Conservation (phyloP, 2,888 invertebrate species). For the Diachrysia chrysitis region DNA sequence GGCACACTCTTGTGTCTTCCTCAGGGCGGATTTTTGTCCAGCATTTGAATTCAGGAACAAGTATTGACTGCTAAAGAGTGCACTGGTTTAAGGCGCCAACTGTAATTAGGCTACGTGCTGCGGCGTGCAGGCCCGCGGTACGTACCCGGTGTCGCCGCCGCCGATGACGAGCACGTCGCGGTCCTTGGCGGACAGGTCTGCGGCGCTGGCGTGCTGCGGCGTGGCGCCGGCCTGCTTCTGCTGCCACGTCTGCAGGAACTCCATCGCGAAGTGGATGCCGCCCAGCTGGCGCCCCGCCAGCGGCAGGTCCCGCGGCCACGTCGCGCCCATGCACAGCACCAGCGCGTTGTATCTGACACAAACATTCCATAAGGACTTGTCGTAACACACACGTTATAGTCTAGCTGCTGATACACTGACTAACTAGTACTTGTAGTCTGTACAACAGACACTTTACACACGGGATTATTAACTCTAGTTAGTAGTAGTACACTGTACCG, state of each 20-base stretch:
- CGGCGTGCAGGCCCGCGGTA: background rate
- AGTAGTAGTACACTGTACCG: too few relatives aligned
- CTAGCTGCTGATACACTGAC: too few relatives aligned
- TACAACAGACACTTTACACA: too few relatives aligned
- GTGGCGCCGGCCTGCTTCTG: slow-evolving; percentile 95
- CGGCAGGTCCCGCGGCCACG: slow-evolving; percentile 98
- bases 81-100: too few relatives aligned
- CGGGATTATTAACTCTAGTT: too few relatives aligned
- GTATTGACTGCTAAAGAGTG: too few relatives aligned
- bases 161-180: slow-evolving; percentile 98
- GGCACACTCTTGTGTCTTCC: too few relatives aligned
- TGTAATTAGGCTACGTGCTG: too few relatives aligned
- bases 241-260: slow-evolving; percentile 98
- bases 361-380: background rate
- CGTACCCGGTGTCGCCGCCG: slow-evolving; percentile 94
- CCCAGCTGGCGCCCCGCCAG: slow-evolving; percentile 95
- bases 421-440: too few relatives aligned
- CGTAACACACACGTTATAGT: too few relatives aligned
- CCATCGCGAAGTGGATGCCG: slow-evolving; percentile 99
- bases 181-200: slow-evolving; percentile 94
- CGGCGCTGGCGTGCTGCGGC: slow-evolving; percentile 70
- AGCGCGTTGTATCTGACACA: slow-evolving; percentile 93
- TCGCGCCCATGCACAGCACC: slow-evolving; percentile 97
- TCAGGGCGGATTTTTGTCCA: too few relatives aligned
- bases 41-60: too few relatives aligned